A percentile compares a stretch with the other conserved stretches of the same genome.
Conservation (phyloP, 2,113 vertebrate species). For the Leucosticte australis region DNA sequence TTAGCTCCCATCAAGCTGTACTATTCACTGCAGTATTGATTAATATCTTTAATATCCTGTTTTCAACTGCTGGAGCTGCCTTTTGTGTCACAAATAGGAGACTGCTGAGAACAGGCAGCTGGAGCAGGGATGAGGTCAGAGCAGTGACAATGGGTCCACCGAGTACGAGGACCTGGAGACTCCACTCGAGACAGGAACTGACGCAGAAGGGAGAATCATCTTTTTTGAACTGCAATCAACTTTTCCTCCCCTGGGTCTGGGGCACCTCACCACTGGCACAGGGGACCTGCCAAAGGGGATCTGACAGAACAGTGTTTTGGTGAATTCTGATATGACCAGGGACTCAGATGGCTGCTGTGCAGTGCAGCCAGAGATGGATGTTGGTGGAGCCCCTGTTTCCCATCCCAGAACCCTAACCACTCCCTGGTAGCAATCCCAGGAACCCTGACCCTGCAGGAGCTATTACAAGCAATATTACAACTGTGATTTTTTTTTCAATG, state of each 20-base stretch:
- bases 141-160: neutral
- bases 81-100: slow-evolving; percentile 9
- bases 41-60: slow-evolving; percentile 41
- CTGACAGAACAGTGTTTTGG: neutral
- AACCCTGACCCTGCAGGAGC: neutral
- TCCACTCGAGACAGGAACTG: neutral
- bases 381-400: neutral
- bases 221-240: neutral
- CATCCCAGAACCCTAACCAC: neutral
- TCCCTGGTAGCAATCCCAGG: neutral
- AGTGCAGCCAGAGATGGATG: neutral
- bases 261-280: accelerated
- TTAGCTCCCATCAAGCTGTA: neutral
- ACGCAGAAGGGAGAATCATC: neutral
- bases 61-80: neutral
- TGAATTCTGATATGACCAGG: neutral
- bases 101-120: accelerated
- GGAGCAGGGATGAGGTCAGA: neutral
- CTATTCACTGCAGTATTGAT: neutral
- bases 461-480: neutral
- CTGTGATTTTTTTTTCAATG: neutral
- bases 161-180: accelerated
- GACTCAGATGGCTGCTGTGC: neutral
- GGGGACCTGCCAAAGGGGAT: neutral
- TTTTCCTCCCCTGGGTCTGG: neutral